phyloP scores from a whole-genome alignment of 1,140 invertebrate species.

The Pogonomyrmex californicus region DNA sequence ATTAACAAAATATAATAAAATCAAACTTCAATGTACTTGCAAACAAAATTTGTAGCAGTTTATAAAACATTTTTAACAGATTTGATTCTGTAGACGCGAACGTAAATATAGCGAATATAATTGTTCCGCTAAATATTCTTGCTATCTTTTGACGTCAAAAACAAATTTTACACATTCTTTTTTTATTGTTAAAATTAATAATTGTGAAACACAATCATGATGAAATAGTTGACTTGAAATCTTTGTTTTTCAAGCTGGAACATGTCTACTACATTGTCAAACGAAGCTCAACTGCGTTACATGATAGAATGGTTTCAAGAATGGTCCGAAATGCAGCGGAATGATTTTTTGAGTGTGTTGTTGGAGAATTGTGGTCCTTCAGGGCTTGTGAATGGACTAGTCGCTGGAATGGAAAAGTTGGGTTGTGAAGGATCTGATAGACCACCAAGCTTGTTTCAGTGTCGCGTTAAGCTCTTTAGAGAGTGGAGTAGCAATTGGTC shows the following conservation, averaged over 20 bases:
- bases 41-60: neutral
- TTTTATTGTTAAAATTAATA: neutral
- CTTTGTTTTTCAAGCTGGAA: slow-evolving; percentile 72
- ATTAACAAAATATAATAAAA: too few relatives aligned
- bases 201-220: neutral
- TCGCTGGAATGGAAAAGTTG: slow-evolving; percentile 90
- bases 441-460: slow-evolving; percentile 95
- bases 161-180: neutral
- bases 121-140: neutral
- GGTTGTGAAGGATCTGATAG: slow-evolving; percentile 89
- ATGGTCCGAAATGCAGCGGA: slow-evolving; percentile 95
- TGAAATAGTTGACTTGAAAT: neutral
- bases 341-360: slow-evolving; percentile 93
- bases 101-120: neutral
- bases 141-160: neutral
- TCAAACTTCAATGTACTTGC: neutral
- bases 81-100: too few relatives aligned
- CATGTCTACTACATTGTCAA: slow-evolving; percentile 86
- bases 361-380: slow-evolving; percentile 89
- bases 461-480: slow-evolving; percentile 94
- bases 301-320: slow-evolving; percentile 95
- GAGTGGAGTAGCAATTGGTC: slow-evolving; percentile 95
- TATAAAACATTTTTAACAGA: too few relatives aligned
- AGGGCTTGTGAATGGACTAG: slow-evolving; percentile 91
- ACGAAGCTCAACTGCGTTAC: slow-evolving; percentile 92